Conservation (phyloP, 2,888 invertebrate genomes). For the Nomada lathburiana region DNA sequence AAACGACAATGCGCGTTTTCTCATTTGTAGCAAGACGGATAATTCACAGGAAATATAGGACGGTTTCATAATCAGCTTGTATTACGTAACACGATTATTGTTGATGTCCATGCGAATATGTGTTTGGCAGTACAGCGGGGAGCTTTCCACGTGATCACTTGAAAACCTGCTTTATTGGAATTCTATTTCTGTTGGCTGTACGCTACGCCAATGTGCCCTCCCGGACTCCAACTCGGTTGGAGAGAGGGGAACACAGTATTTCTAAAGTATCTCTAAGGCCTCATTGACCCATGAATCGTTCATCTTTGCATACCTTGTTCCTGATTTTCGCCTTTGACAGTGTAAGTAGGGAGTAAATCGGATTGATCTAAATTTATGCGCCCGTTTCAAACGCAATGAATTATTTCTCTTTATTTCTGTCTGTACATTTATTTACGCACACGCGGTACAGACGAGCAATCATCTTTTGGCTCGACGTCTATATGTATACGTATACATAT, state of each 20-base stretch:
- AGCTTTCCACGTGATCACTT: slow-evolving; percentile 63
- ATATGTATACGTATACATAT: not conserved
- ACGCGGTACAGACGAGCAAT: not conserved
- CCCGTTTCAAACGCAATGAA: not conserved
- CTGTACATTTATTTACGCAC: not conserved
- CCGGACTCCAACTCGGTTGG: slow-evolving; percentile 67
- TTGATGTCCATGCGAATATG: slow-evolving; percentile 42
- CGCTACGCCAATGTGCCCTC: slow-evolving; percentile 78
- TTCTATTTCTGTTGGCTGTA: slow-evolving; percentile 68
- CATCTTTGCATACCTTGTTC: slow-evolving; percentile 67
- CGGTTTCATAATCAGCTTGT: slow-evolving; percentile 48
- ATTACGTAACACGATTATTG: slow-evolving; percentile 56
- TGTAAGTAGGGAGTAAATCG: slow-evolving; percentile 44
- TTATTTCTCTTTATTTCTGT: slow-evolving; percentile 11
- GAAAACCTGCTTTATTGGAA: slow-evolving; percentile 69
- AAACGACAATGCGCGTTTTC: slow-evolving; percentile 19
- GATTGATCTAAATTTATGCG: slow-evolving; percentile 39
- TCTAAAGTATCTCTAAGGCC: slow-evolving; percentile 72
- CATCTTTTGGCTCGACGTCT: not conserved
- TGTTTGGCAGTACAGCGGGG: slow-evolving; percentile 19
- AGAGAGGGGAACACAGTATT: slow-evolving; percentile 63
- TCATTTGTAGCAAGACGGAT: slow-evolving; percentile 30
- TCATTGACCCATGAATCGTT: slow-evolving; percentile 76
- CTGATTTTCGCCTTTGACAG: slow-evolving; percentile 64
- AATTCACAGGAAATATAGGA: slow-evolving; percentile 41